phyloP scores from a whole-genome alignment of 2,797 vertebrate species.

The Tachyglossus aculeatus region DNA sequence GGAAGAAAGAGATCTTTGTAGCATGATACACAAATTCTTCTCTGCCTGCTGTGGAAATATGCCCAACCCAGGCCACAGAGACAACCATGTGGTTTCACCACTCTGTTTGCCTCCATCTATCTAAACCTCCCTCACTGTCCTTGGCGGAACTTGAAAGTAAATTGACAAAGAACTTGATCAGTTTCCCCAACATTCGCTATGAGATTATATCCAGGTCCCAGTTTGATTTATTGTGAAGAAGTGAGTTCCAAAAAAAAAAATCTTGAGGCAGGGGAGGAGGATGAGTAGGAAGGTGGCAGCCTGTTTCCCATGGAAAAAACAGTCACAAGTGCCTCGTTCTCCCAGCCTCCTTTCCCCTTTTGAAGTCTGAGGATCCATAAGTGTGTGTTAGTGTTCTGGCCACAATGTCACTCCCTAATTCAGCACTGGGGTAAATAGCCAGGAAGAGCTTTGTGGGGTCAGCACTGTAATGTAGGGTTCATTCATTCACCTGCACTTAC shows the following conservation, averaged over 20 bases:
- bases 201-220: conserved; percentile 1
- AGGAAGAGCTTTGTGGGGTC: too few species aligned
- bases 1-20: not conserved
- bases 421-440: too few species aligned
- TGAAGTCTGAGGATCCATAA: too few species aligned
- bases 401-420: too few species aligned
- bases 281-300: too few species aligned
- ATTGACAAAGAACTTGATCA: conserved; percentile 18
- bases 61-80: not conserved
- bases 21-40: not conserved
- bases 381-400: too few species aligned
- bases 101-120: conserved; percentile 18
- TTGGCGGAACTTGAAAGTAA: conserved; percentile 39
- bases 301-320: too few species aligned
- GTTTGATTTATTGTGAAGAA: conserved; percentile 10
- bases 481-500: too few species aligned
- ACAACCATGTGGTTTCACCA: conserved; percentile 1
- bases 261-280: not conserved
- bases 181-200: not conserved
- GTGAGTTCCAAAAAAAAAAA: conserved; percentile 4
- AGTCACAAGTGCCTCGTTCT: too few species aligned
- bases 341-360: too few species aligned
- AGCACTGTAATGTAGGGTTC: too few species aligned
- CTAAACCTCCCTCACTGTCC: conserved; percentile 10
- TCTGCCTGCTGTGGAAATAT: not conserved